Evolutionary conservation across 2,888 invertebrate genomes (phyloP), one percentile per base, ranked within the genome.

Genomic region (Tipula helvola): DNA sequence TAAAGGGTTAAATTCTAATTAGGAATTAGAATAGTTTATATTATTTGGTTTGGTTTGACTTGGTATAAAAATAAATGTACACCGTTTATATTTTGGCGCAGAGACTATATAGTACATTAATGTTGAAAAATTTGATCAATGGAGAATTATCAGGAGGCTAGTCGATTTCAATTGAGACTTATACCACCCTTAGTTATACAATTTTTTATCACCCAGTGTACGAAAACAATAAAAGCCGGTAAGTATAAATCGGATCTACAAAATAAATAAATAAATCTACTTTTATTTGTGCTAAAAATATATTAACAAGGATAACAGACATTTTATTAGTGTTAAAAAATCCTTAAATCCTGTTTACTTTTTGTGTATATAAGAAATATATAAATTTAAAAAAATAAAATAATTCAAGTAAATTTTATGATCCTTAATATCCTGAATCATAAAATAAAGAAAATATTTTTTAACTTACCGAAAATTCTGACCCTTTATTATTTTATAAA

Each of bases 331-430:
- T 28, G 71, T 28, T 71, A 71, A 71, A 28, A 71, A 28, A 71
- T 71, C 71, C 71, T 71, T 71, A 71, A 71, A 71, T 71, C 71
- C 71, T 71, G 71, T 71, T 71, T 71, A 71, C 71, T n/a, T 71
- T 71, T 71, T 71, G 10, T 71, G 28, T 71, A 57, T 52, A n/a
- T 28, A 28, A 28, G 10, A 71, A 71, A 71, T 57, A 57, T 57
- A 39, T 39, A 39, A 39, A 39, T 39, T 39, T 39, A 39, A 39
- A 39, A 39, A 39, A 39, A 39, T 39, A 39, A 39, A 71, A 28
- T 28, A 71, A 28, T 71, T 71, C 28, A 28, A 71, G 71, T 71
- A 71, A 71, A 71, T 71, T 71, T 71, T 71, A 71, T 71, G 71
- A 71, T 71, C 71, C 71, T 71, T 71, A 71, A 71, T 71, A 71